phyloP scores from a whole-genome alignment of 2,888 invertebrate genomes.

The Orthosia gracilis region DNA sequence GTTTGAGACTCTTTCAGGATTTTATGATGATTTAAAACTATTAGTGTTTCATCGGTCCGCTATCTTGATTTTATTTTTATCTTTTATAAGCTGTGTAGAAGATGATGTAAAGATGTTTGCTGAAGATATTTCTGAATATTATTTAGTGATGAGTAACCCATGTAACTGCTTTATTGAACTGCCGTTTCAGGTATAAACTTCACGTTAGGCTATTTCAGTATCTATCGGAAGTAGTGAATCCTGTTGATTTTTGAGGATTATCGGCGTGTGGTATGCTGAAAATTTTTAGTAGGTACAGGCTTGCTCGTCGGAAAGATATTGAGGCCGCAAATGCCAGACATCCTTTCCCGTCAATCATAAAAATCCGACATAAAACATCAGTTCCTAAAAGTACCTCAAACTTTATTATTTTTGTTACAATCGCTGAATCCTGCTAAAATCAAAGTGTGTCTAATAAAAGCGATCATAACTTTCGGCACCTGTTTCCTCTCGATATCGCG shows the following conservation, averaged over 20 bases:
- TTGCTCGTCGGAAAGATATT: background rate
- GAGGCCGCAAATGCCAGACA: slow-evolving; percentile 11
- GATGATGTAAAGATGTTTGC: slow-evolving; percentile 29
- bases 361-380: slow-evolving; percentile 13
- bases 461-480: slow-evolving; percentile 60
- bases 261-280: background rate
- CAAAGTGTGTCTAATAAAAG: slow-evolving; percentile 55
- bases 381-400: slow-evolving; percentile 23
- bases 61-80: slow-evolving; percentile 47
- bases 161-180: background rate
- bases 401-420: slow-evolving; percentile 33
- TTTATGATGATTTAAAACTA: slow-evolving; percentile 62
- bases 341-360: slow-evolving; percentile 30
- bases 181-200: slow-evolving; percentile 2
- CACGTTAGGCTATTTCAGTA: background rate
- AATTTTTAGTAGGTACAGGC: background rate
- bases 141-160: slow-evolving; percentile 22
- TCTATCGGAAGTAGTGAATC: background rate
- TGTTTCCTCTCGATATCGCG: slow-evolving; percentile 64
- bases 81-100: slow-evolving; percentile 30
- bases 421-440: slow-evolving; percentile 41
- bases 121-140: slow-evolving; percentile 34
- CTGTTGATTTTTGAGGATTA: too few relatives aligned
- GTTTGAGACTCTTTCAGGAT: slow-evolving; percentile 45
- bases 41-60: slow-evolving; percentile 58